Conservation (phyloP, 2,797 vertebrate genomes). For the Onychomys arenicola region DNA sequence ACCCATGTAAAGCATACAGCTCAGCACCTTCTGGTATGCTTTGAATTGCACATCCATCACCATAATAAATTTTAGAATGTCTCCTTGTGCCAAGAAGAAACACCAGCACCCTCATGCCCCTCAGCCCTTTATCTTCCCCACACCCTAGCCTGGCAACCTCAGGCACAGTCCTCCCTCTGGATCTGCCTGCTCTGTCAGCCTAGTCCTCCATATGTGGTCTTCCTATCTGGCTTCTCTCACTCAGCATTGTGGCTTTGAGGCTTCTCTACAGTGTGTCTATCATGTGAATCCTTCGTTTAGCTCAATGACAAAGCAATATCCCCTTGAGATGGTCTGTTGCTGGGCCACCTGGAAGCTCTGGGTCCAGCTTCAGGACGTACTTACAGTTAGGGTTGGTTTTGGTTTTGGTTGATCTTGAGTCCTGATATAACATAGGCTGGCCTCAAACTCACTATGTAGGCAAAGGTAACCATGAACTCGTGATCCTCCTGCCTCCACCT, state of each 20-base stretch:
- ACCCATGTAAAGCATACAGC: background rate
- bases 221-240: background rate
- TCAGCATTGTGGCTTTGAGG: background rate
- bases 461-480: background rate
- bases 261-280: fast-evolving
- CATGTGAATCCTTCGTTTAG: background rate
- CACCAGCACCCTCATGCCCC: background rate
- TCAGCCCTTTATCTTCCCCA: background rate
- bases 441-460: background rate
- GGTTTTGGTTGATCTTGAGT: background rate
- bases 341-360: background rate
- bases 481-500: background rate
- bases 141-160: background rate
- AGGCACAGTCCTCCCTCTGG: background rate
- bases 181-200: background rate
- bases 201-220: background rate
- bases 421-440: background rate
- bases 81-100: background rate
- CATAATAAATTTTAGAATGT: background rate
- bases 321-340: background rate
- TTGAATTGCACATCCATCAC: background rate
- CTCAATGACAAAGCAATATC: background rate
- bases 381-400: background rate
- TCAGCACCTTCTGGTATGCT: background rate
- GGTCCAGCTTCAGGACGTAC: background rate